Percentiles rank a stretch among this genome's conserved stretches.
Evolutionary conservation across 2,113 vertebrate species (phyloP).

Genomic region (Otocyon megalotis): DNA sequence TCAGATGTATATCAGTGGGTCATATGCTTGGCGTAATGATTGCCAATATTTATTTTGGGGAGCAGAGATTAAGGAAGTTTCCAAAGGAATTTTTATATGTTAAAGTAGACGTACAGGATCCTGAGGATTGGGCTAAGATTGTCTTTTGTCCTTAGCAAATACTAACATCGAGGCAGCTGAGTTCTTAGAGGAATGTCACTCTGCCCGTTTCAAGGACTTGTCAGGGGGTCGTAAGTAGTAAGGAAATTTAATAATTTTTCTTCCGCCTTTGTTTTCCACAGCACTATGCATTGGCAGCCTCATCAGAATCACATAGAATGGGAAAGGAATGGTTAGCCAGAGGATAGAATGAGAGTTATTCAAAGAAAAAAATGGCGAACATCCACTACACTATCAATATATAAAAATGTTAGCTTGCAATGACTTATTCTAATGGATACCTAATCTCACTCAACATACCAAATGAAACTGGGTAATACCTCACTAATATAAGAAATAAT

Average conservation of each 20-base stretch:
- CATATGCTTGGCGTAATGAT: background rate
- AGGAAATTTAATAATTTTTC: background rate
- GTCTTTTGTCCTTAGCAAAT: background rate
- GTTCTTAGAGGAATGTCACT: background rate
- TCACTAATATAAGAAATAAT: background rate
- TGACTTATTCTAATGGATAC: background rate
- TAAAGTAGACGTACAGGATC: background rate
- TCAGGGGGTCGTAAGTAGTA: background rate
- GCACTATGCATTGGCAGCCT: background rate
- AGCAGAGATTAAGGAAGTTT: background rate
- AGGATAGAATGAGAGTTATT: background rate
- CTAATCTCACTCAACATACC: background rate
- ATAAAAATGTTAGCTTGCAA: background rate
- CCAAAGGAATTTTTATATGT: background rate
- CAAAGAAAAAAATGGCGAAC: background rate
- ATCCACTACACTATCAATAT: background rate
- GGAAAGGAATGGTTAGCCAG: background rate
- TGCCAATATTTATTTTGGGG: background rate
- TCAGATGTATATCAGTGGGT: background rate
- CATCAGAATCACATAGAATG: background rate
- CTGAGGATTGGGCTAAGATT: background rate
- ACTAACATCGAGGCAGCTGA: background rate
- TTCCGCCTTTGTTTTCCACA: background rate
- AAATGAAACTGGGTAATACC: background rate
- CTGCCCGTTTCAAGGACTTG: background rate